Evolutionary conservation across 2,113 vertebrate genomes (phyloP).

Genomic region (Litocranius walleri): DNA sequence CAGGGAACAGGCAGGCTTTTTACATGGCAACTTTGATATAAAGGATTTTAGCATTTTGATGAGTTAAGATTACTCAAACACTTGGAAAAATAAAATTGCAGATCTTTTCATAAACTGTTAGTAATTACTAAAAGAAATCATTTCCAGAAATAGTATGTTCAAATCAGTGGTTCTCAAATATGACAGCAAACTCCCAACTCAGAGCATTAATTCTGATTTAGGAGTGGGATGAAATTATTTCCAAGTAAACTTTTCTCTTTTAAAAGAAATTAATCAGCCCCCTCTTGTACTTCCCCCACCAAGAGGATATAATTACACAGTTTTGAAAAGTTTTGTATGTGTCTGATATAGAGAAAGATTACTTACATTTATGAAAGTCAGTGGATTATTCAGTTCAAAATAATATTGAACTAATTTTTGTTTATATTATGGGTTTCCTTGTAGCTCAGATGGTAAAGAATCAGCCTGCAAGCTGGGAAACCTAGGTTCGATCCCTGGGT

Average conservation of each 20-base stretch:
- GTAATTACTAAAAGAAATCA: conserved; percentile 59
- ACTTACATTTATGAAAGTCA: background rate
- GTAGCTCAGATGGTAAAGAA: background rate
- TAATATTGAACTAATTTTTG: background rate
- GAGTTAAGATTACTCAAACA: conserved; percentile 54
- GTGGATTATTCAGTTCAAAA: background rate
- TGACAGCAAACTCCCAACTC: conserved; percentile 28
- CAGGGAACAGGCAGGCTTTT: conserved; percentile 27
- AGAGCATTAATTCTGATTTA: conserved; percentile 53
- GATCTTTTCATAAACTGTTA: conserved; percentile 60
- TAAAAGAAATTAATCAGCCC: conserved; percentile 26
- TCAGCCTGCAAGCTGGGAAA: background rate
- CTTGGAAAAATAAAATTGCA: conserved; percentile 52
- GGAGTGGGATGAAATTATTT: conserved; percentile 34
- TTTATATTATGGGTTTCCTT: background rate
- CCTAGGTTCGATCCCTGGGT: background rate
- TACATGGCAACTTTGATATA: conserved; percentile 28
- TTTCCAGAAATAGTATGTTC: conserved; percentile 56
- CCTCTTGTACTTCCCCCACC: background rate
- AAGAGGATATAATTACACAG: conserved; percentile 1
- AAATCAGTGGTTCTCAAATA: conserved; percentile 46
- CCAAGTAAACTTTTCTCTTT: conserved; percentile 45
- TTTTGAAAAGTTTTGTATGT: background rate
- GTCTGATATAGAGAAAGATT: background rate
- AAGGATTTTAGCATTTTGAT: conserved; percentile 67